Conservation (phyloP, 2,113 vertebrate genomes). For the Aptenodytes patagonicus region DNA sequence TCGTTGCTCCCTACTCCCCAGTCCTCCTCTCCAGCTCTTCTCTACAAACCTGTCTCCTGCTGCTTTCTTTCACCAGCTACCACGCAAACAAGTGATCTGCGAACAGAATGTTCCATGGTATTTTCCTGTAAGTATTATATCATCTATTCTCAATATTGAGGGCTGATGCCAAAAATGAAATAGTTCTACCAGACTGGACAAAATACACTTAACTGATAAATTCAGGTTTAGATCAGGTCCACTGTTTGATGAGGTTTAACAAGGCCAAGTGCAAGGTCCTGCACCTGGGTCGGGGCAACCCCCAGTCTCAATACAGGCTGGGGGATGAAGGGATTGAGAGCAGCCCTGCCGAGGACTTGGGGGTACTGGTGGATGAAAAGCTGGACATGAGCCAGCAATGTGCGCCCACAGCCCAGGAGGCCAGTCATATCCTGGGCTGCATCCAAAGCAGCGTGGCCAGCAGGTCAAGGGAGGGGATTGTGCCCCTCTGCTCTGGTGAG, state of each 20-base stretch:
- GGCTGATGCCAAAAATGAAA: neutral
- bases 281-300: too few relatives aligned
- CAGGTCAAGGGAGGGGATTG: too few relatives aligned
- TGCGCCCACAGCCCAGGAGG: too few relatives aligned
- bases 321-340: too few relatives aligned
- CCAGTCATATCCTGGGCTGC: too few relatives aligned
- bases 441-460: too few relatives aligned
- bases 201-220: neutral
- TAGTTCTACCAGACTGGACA: neutral
- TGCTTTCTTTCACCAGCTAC: neutral
- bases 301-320: too few relatives aligned
- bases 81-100: neutral
- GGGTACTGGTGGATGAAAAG: too few relatives aligned
- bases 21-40: neutral
- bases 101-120: neutral
- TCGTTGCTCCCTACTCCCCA: neutral
- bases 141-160: neutral
- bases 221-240: neutral
- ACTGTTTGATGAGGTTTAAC: neutral
- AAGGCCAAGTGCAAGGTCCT: too few relatives aligned
- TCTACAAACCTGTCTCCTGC: neutral
- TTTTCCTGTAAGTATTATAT: constrained; percentile 7
- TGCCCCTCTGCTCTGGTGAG: too few relatives aligned
- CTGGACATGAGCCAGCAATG: too few relatives aligned
- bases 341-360: too few relatives aligned